Evolutionary conservation across 1,140 invertebrate species (phyloP).

Genomic region (Drosophila kikkawai): DNA sequence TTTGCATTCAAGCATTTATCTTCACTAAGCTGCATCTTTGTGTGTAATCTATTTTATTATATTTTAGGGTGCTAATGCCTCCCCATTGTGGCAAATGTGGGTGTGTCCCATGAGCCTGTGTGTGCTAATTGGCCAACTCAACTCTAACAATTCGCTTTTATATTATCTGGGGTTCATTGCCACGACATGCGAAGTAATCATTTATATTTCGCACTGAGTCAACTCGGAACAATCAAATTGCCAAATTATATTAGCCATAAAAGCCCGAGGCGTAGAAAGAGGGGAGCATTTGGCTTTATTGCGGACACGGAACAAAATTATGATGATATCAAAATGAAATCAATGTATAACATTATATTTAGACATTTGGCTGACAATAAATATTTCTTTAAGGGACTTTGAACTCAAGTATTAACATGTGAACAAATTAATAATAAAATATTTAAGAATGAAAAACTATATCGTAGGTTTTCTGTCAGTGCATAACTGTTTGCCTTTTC

Average conservation of each 20-base stretch:
- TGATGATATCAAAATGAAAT: background rate
- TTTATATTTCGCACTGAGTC: constrained; percentile 53
- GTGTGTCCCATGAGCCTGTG: constrained; percentile 7
- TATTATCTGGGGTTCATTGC: constrained; percentile 64
- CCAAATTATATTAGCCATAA: constrained; percentile 67
- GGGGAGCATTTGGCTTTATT: constrained; percentile 21
- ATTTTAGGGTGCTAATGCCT: constrained; percentile 18
- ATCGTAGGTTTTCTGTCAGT: constrained; percentile 5
- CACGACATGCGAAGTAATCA: constrained; percentile 75
- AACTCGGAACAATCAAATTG: constrained; percentile 48
- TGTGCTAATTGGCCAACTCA: constrained; percentile 56
- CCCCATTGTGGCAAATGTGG: background rate
- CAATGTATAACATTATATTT: background rate
- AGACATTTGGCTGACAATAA: background rate
- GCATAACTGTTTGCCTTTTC: constrained; percentile 19
- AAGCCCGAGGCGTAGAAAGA: constrained; percentile 16
- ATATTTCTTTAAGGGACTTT: background rate
- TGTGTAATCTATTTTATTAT: constrained; percentile 2
- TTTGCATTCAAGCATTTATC: constrained; percentile 12
- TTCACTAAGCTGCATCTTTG: constrained; percentile 4
- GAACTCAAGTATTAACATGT: background rate
- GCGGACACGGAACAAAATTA: constrained; percentile 2
- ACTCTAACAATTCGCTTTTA: constrained; percentile 16
- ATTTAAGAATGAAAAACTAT: background rate
- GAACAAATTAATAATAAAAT: background rate